These are phyloP conservation scores for Andrena bicolor DNA, from an alignment of 2,888 invertebrate species.

Conservation along the genomic window DNA sequence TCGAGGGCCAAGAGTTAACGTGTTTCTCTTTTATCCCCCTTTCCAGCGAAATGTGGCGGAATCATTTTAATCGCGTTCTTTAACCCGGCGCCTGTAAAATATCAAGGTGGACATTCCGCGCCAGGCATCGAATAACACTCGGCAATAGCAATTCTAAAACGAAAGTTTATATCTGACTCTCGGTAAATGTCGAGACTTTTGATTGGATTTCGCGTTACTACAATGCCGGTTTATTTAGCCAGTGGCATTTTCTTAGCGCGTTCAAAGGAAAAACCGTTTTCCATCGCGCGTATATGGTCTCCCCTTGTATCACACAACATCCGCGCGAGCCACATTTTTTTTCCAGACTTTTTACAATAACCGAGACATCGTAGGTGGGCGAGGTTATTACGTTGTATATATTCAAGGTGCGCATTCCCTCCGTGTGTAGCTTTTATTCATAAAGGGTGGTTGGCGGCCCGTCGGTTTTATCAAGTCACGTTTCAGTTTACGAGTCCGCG, in stretches of 20 bases:
- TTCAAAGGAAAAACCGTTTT: neutral
- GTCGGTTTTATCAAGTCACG: neutral
- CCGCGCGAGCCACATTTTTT: neutral
- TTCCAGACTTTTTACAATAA: slow-evolving; percentile 4
- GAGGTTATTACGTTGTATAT: slow-evolving; percentile 6
- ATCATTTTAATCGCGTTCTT: neutral
- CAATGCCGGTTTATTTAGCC: no score
- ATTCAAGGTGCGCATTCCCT: no score
- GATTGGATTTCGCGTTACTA: neutral
- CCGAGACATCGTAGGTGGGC: neutral
- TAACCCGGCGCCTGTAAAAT: no score
- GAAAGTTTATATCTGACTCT: no score
- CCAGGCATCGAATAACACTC: no score
- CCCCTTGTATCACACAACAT: neutral
- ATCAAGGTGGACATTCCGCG: no score
- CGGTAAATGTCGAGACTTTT: no score
- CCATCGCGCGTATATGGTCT: neutral
- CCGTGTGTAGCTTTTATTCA: neutral
- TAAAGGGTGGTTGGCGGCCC: neutral
- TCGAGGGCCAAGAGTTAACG: neutral
- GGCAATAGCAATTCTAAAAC: no score
- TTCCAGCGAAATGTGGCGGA: neutral
- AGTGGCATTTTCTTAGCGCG: neutral
- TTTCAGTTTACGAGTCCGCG: neutral
- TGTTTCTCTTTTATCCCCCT: neutral